phyloP scores from a whole-genome alignment of 2,888 invertebrate species.

The Melanargia galathea region DNA sequence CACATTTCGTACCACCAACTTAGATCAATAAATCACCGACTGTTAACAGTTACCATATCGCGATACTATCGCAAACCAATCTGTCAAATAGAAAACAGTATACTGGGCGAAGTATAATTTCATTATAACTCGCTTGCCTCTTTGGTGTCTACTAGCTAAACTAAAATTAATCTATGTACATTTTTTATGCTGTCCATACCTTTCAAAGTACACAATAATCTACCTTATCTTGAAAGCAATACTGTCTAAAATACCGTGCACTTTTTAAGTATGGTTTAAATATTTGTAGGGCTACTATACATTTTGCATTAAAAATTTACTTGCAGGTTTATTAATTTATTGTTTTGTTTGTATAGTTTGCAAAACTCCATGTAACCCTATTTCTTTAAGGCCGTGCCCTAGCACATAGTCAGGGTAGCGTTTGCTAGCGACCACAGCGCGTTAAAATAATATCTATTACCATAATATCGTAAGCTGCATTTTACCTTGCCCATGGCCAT shows the following conservation, averaged over 20 bases:
- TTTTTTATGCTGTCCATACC: conserved; percentile 36
- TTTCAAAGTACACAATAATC: conserved; percentile 39
- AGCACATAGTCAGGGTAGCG: no score
- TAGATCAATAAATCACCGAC: no score
- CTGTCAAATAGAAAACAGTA: conserved; percentile 8
- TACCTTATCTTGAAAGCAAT: conserved; percentile 36
- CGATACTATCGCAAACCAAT: no score
- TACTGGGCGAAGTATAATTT: conserved; percentile 2
- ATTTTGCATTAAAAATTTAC: background rate
- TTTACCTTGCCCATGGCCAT: no score
- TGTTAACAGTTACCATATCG: no score
- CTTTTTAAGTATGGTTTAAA: conserved; percentile 28
- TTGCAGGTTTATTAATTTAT: background rate
- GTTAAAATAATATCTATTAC: no score
- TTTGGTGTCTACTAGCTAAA: conserved; percentile 82
- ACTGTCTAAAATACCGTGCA: conserved; percentile 43
- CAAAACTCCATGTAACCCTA: background rate
- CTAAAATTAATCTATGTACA: conserved; percentile 45
- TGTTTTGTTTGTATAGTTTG: background rate
- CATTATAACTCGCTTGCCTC: conserved; percentile 67
- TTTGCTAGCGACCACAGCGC: no score
- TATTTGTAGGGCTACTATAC: background rate
- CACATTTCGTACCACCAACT: no score
- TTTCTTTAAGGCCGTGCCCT: no score
- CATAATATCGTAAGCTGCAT: no score